These are phyloP conservation scores for Heterohyrax brucei DNA, from an alignment of 2,797 vertebrate species.

Conservation along the genomic window DNA sequence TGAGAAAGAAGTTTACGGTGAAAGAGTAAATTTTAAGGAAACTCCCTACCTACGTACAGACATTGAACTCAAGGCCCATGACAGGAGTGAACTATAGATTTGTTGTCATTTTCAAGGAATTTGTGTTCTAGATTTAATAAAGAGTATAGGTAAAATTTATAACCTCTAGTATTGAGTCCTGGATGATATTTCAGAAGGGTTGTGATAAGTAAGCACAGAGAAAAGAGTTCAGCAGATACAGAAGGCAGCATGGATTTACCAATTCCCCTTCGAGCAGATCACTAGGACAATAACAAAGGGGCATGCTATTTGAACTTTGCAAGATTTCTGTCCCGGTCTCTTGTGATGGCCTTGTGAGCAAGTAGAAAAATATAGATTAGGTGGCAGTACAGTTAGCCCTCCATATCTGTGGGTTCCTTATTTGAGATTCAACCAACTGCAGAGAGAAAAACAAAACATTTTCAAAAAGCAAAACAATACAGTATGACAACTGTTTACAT, in stretches of 20 bases:
- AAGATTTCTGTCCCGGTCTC: slow-evolving; percentile 1
- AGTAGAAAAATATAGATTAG: not conserved
- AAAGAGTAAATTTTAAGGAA: not conserved
- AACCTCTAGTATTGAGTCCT: not conserved
- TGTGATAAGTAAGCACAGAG: not conserved
- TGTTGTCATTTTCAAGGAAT: not conserved
- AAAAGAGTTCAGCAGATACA: not conserved
- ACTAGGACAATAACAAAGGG: not conserved
- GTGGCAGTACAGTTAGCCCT: not conserved
- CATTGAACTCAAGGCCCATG: not conserved
- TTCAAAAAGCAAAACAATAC: too few relatives aligned
- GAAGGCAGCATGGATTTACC: not conserved
- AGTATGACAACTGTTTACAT: too few relatives aligned
- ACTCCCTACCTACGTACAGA: not conserved
- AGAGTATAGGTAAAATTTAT: not conserved
- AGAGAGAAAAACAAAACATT: too few relatives aligned
- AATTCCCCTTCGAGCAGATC: not conserved
- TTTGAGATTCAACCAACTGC: too few relatives aligned
- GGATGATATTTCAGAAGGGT: not conserved
- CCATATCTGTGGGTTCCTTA: too few relatives aligned
- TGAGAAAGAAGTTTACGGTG: slow-evolving; percentile 12
- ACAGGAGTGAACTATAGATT: not conserved
- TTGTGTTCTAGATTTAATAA: not conserved
- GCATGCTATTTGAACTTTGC: not conserved
- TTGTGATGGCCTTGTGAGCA: slow-evolving; percentile 6